Evolutionary conservation across 2,113 vertebrate species (phyloP).

Genomic region (Chauna torquata): DNA sequence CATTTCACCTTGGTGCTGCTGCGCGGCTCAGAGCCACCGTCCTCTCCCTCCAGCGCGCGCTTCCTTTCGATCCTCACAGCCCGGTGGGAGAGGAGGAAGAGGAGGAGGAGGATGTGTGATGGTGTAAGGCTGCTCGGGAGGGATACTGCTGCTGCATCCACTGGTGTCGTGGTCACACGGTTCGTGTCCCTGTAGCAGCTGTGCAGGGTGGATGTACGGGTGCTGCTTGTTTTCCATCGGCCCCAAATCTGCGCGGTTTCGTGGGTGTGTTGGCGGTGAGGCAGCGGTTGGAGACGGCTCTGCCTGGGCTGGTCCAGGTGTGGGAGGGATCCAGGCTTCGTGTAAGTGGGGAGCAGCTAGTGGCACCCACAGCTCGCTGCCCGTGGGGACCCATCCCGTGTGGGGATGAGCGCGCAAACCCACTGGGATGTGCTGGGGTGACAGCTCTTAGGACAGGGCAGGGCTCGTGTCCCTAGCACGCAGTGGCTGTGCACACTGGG

Average conservation of each 20-base stretch:
- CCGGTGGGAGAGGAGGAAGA: neutral
- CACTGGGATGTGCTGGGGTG: neutral
- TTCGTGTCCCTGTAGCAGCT: neutral
- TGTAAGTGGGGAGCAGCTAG: neutral
- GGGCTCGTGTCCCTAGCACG: too few species aligned
- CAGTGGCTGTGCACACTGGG: rapidly evolving
- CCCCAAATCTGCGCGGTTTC: neutral
- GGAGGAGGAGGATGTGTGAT: neutral
- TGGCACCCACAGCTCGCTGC: neutral
- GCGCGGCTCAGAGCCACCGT: rapidly evolving
- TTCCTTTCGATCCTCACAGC: rapidly evolving
- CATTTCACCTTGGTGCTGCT: neutral
- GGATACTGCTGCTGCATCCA: neutral
- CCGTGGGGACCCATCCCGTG: too few species aligned
- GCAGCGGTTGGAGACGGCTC: neutral
- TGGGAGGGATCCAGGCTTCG: neutral
- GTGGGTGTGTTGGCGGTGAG: neutral
- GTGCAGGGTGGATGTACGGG: neutral
- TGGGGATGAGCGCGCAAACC: neutral
- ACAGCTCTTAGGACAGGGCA: too few species aligned
- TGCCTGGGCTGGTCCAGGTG: neutral
- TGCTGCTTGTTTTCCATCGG: neutral
- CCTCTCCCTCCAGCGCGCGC: neutral
- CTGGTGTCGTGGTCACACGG: neutral
- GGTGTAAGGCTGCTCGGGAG: rapidly evolving